A percentile compares a stretch with the other conserved stretches of the same genome.
These are phyloP conservation scores for Temnothorax rugatulus DNA, from an alignment of 2,888 invertebrate genomes.

Conservation along the genomic window DNA sequence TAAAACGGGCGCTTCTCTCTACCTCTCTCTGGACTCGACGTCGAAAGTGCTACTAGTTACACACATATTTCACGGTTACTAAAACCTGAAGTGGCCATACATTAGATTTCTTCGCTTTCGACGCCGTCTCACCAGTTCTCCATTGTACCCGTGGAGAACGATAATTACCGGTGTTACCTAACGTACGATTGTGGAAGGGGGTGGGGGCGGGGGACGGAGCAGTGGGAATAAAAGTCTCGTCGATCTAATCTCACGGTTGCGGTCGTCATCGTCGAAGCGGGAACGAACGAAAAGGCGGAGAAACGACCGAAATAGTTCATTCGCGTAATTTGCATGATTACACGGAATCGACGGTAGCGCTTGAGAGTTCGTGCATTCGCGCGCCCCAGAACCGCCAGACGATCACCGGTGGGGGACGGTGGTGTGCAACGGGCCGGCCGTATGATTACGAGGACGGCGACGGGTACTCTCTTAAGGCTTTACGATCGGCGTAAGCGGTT, in stretches of 20 bases:
- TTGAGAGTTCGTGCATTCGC: slow-evolving; percentile 38
- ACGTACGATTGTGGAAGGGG: neutral
- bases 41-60: slow-evolving; percentile 30
- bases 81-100: slow-evolving; percentile 39
- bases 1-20: neutral
- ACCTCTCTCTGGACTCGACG: slow-evolving; percentile 5
- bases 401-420: neutral
- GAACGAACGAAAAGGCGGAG: slow-evolving; percentile 29
- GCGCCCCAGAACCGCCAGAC: slow-evolving; percentile 32
- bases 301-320: slow-evolving; percentile 21
- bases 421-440: neutral
- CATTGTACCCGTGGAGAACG: slow-evolving; percentile 32
- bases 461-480: slow-evolving; percentile 43
- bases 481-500: slow-evolving; percentile 59
- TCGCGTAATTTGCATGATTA: slow-evolving; percentile 48
- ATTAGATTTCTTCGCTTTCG: slow-evolving; percentile 48
- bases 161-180: slow-evolving; percentile 48
- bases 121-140: slow-evolving; percentile 6
- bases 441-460: slow-evolving; percentile 43
- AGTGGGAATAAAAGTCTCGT: slow-evolving; percentile 16
- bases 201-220: neutral
- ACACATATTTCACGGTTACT: slow-evolving; percentile 37
- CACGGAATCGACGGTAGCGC: slow-evolving; percentile 26
- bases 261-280: slow-evolving; percentile 26
- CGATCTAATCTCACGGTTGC: slow-evolving; percentile 36